Base-by-base conservation (phyloP, 1,140 invertebrate species). In the Brachionus paranguensis region DNA sequence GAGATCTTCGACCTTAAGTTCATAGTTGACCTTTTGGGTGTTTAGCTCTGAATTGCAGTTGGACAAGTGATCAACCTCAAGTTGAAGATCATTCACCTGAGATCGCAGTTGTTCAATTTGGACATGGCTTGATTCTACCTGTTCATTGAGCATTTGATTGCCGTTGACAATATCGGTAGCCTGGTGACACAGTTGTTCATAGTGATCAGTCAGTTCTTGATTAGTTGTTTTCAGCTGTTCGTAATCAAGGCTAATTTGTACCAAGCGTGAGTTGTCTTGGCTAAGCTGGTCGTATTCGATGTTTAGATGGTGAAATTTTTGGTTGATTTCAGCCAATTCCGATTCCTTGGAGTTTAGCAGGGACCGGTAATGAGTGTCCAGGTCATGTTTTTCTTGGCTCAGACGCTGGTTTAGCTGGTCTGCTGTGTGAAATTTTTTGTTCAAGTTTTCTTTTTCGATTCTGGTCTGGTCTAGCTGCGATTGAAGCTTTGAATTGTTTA, bases 381-480 rank as follows among this genome's bases (percentile, higher is more conserved):
- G 10, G n/a, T 81, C 78, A 5, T 29, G n/a, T 41, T 47, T 60
- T 81, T 81, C 78, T 33, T 60, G 33, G n/a, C 20, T 37, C 12
- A 81, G 24, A 29, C 33, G 20, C 20, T 60, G 53, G 60, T 64
- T 81, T 64, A 45, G 37, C 14, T 81, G 78, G 14, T 81, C 78
- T 3, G n/a, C 37, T 1, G 33, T 24, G 24, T 60, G 53, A 24
- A 81, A 81, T 81, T 81, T 81, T 68, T 81, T 81, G 27, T 81
- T 81, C 27, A 81, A 64, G 24, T 81, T 81, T 64, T 81, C 78
- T 64, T 81, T 81, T 41, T 81, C 78, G 5, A 45, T 29, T 81
- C 60, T 81, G 12, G 64, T 68, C 27, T 68, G 78, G 4, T 81
- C 78, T 8, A 81, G 53, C 7, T 64, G 37, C 11, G 53, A 64